phyloP scores from a whole-genome alignment of 1,140 invertebrate genomes.

The Hyposmocoma kahamanoa region DNA sequence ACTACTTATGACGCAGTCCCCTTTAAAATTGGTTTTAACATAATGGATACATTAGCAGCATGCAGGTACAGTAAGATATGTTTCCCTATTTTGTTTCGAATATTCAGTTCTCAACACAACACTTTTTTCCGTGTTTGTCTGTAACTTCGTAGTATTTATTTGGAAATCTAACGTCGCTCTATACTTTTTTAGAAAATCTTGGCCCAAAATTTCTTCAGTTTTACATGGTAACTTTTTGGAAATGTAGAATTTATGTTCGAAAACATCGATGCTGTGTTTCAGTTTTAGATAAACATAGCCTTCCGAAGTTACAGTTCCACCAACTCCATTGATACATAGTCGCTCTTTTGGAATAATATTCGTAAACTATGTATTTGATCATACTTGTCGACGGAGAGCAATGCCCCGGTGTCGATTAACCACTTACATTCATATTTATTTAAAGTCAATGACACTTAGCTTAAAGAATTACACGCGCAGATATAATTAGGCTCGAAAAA shows the following conservation, averaged over 20 bases:
- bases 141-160: not conserved
- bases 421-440: too few relatives aligned
- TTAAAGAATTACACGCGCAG: too few relatives aligned
- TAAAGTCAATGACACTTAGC: too few relatives aligned
- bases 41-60: not conserved
- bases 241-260: conserved; percentile 1
- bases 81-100: not conserved
- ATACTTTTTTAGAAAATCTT: conserved; percentile 1
- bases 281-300: not conserved
- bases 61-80: conserved; percentile 4
- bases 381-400: not conserved
- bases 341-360: not conserved
- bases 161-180: not conserved
- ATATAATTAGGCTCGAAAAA: too few relatives aligned
- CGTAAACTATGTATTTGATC: not conserved
- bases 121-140: not conserved
- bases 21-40: not conserved
- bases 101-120: not conserved
- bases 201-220: conserved; percentile 1
- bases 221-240: not conserved
- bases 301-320: not conserved
- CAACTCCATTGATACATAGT: not conserved
- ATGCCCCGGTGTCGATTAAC: conserved; percentile 1
- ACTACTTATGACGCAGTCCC: not conserved
- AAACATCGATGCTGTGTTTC: too few relatives aligned